Percentiles rank a stretch among this genome's conserved stretches.
Conservation (phyloP, 2,888 invertebrate genomes). For the Incurvaria masculella region DNA sequence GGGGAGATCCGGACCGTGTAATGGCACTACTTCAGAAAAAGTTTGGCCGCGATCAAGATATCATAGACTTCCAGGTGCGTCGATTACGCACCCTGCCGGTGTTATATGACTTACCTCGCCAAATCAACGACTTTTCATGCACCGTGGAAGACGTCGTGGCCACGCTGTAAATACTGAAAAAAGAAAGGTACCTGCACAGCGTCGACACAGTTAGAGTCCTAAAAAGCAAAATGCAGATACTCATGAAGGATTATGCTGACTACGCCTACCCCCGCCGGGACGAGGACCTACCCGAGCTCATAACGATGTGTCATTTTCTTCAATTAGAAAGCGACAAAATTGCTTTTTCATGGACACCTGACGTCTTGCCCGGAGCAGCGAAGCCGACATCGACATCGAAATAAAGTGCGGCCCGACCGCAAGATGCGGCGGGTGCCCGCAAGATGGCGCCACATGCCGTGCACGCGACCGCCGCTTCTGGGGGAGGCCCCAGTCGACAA, state of each 20-base stretch:
- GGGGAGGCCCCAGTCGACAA: too few species aligned
- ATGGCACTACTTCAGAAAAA: too few species aligned
- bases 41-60: too few species aligned
- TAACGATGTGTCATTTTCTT: background rate
- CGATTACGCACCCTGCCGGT: background rate
- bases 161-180: background rate
- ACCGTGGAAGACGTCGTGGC: background rate
- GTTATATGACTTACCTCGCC: background rate
- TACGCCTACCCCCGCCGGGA: background rate
- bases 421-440: too few species aligned
- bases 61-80: too few species aligned
- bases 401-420: too few species aligned
- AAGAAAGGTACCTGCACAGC: background rate
- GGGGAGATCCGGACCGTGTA: too few species aligned
- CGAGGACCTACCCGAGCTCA: background rate
- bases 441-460: too few species aligned
- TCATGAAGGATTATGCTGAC: background rate
- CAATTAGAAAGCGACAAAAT: background rate
- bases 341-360: background rate
- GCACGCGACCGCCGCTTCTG: too few species aligned
- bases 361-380: too few species aligned
- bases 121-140: background rate
- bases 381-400: too few species aligned
- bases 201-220: background rate
- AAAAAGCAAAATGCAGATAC: background rate